Evolutionary conservation across 2,797 vertebrate species (phyloP).

Genomic region (Pseudopleuronectes americanus): DNA sequence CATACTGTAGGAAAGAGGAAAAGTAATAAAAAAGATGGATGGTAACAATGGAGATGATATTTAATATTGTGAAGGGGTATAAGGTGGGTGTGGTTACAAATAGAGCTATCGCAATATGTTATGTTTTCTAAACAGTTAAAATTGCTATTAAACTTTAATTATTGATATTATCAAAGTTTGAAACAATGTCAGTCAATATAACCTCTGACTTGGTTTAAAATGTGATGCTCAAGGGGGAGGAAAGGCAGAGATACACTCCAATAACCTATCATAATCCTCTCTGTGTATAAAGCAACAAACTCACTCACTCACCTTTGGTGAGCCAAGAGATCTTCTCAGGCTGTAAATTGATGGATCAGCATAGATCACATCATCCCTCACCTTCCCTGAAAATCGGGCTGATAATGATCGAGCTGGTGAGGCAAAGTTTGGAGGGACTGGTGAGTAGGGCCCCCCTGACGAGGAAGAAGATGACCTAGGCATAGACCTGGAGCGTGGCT

Average conservation of each 20-base stretch:
- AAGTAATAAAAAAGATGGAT: conserved; percentile 15
- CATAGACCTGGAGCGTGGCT: conserved; percentile 91
- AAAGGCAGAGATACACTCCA: no score
- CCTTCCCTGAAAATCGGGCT: conserved; percentile 74
- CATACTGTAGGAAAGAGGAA: conserved; percentile 86
- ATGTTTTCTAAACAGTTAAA: background rate
- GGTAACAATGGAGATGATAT: conserved; percentile 11
- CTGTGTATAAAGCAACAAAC: background rate
- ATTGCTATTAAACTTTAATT: no score
- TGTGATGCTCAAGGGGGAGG: no score
- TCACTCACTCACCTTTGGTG: conserved; percentile 88
- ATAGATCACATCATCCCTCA: conserved; percentile 88
- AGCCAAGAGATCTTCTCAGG: conserved; percentile 92
- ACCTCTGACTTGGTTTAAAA: no score
- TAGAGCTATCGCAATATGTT: background rate
- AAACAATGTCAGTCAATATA: background rate
- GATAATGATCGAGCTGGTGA: conserved; percentile 91
- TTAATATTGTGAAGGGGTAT: conserved; percentile 13
- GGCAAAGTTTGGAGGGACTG: conserved; percentile 82
- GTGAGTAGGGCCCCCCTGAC: conserved; percentile 88
- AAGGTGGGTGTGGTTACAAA: conserved; percentile 19
- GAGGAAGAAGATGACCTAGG: conserved; percentile 93
- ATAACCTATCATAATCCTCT: no score
- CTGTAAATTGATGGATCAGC: conserved; percentile 87
- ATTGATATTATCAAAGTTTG: background rate